phyloP scores from a whole-genome alignment of 2,797 vertebrate genomes.

The Pteropus rufus region DNA sequence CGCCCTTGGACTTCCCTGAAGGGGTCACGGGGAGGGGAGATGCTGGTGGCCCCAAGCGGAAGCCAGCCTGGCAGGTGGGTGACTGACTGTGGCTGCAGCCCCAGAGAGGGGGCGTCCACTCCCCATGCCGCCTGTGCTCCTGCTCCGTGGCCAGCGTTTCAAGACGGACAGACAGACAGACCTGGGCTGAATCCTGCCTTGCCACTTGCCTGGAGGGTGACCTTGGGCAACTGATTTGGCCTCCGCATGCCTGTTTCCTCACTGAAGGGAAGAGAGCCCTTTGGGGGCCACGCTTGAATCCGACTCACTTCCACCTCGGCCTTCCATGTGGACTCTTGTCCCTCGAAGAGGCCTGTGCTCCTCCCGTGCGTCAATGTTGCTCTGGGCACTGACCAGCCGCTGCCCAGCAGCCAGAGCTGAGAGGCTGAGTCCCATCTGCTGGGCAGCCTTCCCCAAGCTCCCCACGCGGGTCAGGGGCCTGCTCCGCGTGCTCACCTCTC shows the following conservation, averaged over 20 bases:
- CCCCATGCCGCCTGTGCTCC: not conserved
- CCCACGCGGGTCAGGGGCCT: fast-evolving
- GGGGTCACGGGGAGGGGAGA: not conserved
- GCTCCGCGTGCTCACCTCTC: no score
- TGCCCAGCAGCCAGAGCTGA: not conserved
- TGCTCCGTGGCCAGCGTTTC: not conserved
- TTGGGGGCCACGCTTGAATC: fast-evolving
- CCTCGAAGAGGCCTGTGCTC: not conserved
- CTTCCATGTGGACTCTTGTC: not conserved
- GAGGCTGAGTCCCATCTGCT: not conserved
- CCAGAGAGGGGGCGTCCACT: no score
- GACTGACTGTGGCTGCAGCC: no score
- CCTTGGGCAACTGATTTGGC: not conserved
- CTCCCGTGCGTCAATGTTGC: no score
- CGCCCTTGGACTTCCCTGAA: not conserved
- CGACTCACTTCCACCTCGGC: not conserved
- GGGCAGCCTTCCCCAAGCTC: not conserved
- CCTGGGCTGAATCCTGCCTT: not conserved
- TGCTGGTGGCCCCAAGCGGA: not conserved
- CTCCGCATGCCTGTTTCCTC: not conserved
- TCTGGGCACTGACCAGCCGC: not conserved
- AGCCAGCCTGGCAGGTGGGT: no score
- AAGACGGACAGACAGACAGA: not conserved
- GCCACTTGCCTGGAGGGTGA: not conserved
- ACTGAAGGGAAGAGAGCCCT: not conserved